phyloP scores from a whole-genome alignment of 1,140 invertebrate species.

The Dufourea novaeangliae region DNA sequence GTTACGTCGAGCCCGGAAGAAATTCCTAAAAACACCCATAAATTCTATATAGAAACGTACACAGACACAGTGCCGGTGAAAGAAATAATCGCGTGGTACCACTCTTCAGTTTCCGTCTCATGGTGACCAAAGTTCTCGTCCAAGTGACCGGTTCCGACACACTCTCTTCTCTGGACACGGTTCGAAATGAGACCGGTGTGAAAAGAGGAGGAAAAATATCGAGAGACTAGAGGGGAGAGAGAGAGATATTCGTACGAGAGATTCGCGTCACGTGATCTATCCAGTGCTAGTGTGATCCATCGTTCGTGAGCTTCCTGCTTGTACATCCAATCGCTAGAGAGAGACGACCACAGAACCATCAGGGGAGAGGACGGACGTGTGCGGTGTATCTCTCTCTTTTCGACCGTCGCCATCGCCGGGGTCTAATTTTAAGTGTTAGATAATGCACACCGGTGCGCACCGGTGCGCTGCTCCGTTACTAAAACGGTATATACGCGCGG shows the following conservation, averaged over 20 bases:
- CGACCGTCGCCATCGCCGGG: constrained; percentile 54
- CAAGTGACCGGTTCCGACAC: constrained; percentile 16
- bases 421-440: constrained; percentile 82
- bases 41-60: constrained; percentile 18
- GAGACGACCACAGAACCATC: no score
- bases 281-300: constrained; percentile 54
- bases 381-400: constrained; percentile 26
- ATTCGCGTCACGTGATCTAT: constrained; percentile 39
- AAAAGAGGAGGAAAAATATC: neutral
- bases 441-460: constrained; percentile 75
- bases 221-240: neutral
- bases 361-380: neutral
- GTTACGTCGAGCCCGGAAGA: no score
- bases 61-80: constrained; percentile 42
- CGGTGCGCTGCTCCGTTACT: constrained; percentile 73
- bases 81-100: constrained; percentile 32
- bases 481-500: constrained; percentile 75
- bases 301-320: constrained; percentile 23
- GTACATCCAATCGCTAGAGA: no score
- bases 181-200: neutral
- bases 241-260: neutral
- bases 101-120: constrained; percentile 2
- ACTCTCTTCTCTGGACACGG: neutral
- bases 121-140: constrained; percentile 37
- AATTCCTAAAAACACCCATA: constrained; percentile 6